Conservation (phyloP, 1,140 invertebrate species). For the Hyphantria cunea region DNA sequence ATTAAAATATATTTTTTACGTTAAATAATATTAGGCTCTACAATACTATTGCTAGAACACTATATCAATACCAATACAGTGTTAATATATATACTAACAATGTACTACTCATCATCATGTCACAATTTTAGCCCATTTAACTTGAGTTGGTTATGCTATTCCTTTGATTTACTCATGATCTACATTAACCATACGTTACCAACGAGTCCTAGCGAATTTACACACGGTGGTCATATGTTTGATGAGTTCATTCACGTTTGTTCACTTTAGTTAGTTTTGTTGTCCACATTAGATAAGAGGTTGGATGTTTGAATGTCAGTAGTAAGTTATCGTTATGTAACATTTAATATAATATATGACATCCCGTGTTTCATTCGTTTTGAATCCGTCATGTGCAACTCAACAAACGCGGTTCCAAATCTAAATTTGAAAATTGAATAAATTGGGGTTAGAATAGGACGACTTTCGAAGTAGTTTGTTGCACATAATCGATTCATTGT, state of each 20-base stretch:
- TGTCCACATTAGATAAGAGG: constrained; percentile 69
- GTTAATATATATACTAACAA: too few relatives aligned
- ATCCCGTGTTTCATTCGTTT: constrained; percentile 81
- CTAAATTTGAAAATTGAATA: constrained; percentile 51
- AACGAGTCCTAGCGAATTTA: constrained; percentile 78
- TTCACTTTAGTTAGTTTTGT: constrained; percentile 72
- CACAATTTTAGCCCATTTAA: too few relatives aligned
- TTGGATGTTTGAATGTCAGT: constrained; percentile 79
- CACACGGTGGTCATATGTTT: constrained; percentile 81
- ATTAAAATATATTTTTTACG: too few relatives aligned
- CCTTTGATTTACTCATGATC: neutral
- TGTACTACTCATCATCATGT: too few relatives aligned
- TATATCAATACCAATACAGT: too few relatives aligned
- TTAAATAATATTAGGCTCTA: too few relatives aligned
- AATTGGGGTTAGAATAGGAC: constrained; percentile 70
- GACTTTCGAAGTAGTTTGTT: constrained; percentile 83
- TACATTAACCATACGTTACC: constrained; percentile 19
- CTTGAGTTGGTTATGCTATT: too few relatives aligned
- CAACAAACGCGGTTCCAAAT: constrained; percentile 63
- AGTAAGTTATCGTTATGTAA: constrained; percentile 74
- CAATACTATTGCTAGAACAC: too few relatives aligned
- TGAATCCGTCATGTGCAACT: constrained; percentile 82
- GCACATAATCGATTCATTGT: constrained; percentile 84
- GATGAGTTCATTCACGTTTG: constrained; percentile 69
- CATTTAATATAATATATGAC: constrained; percentile 81